Percentiles rank a stretch among this genome's conserved stretches.
Evolutionary conservation across 2,113 vertebrate species (phyloP).

Genomic region (Eulacestoma nigropectus): DNA sequence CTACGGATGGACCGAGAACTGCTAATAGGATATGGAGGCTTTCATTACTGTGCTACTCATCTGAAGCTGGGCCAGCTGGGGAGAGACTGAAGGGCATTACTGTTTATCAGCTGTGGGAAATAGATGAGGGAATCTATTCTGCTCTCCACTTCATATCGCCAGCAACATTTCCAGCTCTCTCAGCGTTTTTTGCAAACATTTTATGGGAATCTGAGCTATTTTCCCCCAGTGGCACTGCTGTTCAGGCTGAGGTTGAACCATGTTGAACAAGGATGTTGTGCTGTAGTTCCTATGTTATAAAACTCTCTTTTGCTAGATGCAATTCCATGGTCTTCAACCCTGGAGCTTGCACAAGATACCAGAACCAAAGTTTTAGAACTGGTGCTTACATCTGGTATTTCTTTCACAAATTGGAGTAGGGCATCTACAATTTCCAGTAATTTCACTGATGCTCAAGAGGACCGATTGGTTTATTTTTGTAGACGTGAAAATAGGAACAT

Average conservation of each 20-base stretch:
- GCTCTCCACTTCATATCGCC: background rate
- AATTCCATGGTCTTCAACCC: background rate
- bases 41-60: slow-evolving; percentile 21
- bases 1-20: background rate
- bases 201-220: background rate
- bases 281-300: background rate
- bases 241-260: background rate
- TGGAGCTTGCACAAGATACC: background rate
- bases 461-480: background rate
- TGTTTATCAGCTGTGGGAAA: background rate
- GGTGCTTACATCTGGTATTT: background rate
- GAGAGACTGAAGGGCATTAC: background rate
- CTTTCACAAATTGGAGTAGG: background rate
- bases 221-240: background rate
- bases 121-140: background rate
- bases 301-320: background rate
- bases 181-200: background rate
- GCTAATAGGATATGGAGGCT: background rate
- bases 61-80: slow-evolving; percentile 14
- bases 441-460: background rate
- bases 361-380: background rate
- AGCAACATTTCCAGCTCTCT: background rate
- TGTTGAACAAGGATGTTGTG: background rate
- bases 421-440: background rate
- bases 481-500: background rate